Conservation (phyloP, 2,797 vertebrate species). For the Mionectes olivaceus region DNA sequence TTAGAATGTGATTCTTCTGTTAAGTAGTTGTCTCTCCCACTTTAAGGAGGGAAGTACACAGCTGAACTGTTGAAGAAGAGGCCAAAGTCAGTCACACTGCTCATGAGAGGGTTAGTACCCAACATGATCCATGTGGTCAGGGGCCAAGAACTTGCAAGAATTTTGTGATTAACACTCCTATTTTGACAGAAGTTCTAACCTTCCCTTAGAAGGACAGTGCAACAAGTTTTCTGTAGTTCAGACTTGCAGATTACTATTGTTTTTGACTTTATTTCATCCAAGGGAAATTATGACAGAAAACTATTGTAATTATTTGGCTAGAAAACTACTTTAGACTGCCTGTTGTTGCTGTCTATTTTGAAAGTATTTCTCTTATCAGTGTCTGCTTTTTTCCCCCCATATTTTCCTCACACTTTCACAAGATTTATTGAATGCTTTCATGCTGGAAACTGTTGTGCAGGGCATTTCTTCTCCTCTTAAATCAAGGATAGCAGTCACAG, state of each 20-base stretch:
- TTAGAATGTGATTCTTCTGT: background rate
- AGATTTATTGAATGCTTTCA: conserved; percentile 38
- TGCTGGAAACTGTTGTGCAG: conserved; percentile 21
- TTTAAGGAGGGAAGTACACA: background rate
- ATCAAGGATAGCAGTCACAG: conserved; percentile 23
- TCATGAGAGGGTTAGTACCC: background rate
- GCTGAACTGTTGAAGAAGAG: background rate
- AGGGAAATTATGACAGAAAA: conserved; percentile 3
- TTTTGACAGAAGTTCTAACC: background rate
- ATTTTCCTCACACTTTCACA: conserved; percentile 44
- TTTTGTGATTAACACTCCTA: background rate
- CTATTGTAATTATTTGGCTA: conserved; percentile 5
- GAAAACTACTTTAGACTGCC: background rate
- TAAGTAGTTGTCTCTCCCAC: background rate
- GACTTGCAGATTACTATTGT: background rate
- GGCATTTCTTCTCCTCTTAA: conserved; percentile 55
- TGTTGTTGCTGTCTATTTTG: background rate
- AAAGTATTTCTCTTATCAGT: conserved; percentile 47
- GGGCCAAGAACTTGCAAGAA: background rate
- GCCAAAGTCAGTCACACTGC: background rate
- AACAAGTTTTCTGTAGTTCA: background rate
- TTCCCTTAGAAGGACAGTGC: background rate
- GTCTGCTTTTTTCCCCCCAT: background rate
- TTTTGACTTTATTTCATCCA: background rate
- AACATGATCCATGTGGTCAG: background rate